Percentiles rank a stretch among this genome's conserved stretches.
Evolutionary conservation across 2,888 invertebrate genomes (phyloP).

Genomic region (Seira sanloemensis): DNA sequence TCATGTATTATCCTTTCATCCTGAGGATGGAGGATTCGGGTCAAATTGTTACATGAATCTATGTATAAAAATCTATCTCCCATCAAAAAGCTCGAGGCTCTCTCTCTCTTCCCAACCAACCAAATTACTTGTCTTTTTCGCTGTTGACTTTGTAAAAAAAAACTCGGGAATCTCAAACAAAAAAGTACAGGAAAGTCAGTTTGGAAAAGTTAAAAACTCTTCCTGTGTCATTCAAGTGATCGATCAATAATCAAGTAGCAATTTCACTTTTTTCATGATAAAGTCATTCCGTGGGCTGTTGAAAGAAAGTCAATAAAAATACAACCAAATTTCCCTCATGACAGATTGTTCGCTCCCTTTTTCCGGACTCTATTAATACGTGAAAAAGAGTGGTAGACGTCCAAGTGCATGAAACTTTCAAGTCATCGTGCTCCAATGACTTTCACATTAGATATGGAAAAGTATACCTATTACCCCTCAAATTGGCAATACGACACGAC

Average conservation of each 20-base stretch:
- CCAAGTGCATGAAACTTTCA: not conserved
- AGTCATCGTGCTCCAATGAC: not conserved
- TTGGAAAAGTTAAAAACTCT: not conserved
- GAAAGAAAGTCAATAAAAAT: not conserved
- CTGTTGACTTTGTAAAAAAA: not conserved
- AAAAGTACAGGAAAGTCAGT: not conserved
- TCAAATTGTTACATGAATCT: not conserved
- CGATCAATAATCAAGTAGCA: not conserved
- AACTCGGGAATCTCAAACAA: not conserved
- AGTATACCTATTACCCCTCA: not conserved
- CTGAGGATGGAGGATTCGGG: not conserved
- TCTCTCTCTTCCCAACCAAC: no score
- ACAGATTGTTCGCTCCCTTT: not conserved
- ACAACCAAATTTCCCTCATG: not conserved
- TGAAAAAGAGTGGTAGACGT: not conserved
- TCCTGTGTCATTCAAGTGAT: not conserved
- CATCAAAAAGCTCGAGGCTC: not conserved
- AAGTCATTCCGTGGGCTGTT: not conserved
- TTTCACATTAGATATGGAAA: no score
- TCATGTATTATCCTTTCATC: not conserved
- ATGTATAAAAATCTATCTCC: not conserved
- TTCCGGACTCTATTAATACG: not conserved
- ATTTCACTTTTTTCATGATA: not conserved
- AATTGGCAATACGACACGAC: not conserved
- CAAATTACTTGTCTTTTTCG: not conserved